Evolutionary conservation across 2,113 vertebrate species (phyloP).

Genomic region (Marmota flaviventris): DNA sequence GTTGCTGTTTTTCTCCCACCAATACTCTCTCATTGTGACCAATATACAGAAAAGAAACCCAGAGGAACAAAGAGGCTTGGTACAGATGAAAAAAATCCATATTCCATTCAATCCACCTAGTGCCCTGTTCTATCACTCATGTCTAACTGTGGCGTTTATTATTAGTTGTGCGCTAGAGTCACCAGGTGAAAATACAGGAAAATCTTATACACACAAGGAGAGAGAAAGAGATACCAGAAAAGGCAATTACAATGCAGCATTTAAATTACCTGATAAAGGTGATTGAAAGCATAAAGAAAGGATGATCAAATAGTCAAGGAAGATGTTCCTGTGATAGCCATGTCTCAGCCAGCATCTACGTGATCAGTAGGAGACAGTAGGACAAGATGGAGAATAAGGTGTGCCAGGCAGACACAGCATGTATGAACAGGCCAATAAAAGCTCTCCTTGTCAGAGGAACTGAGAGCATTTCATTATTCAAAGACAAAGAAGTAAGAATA

Average conservation of each 20-base stretch:
- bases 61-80: background rate
- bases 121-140: background rate
- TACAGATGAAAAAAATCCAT: background rate
- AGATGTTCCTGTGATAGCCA: background rate
- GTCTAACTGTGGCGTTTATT: background rate
- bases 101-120: background rate
- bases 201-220: too few species aligned
- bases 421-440: background rate
- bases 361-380: background rate
- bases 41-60: background rate
- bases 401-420: background rate
- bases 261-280: slow-evolving; percentile 13
- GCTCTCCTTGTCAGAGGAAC: background rate
- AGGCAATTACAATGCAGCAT: background rate
- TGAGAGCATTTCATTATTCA: background rate
- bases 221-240: background rate
- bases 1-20: background rate
- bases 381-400: background rate
- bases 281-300: background rate
- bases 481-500: background rate
- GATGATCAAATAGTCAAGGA: background rate
- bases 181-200: background rate
- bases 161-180: background rate
- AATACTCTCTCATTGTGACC: background rate
- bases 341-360: background rate